These are phyloP conservation scores for rat (Rattus norvegicus) DNA, from an alignment of 2,113 vertebrate genomes.

Conservation along the genomic window GRCr8 NC_086019.1:17689501-17690000, in stretches of 20 bases:
- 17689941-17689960: not conserved
- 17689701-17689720: not conserved
- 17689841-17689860: not conserved
- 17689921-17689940: not conserved
- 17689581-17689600: not conserved
- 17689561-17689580: not conserved
- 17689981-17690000: not conserved
- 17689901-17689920: not conserved
- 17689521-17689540: not conserved
- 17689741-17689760: not conserved
- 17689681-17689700: not conserved
- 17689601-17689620: not conserved
- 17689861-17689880: not conserved
- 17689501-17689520: not conserved
- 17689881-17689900: not conserved
- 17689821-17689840: not conserved
- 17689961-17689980: not conserved
- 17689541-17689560: not conserved
- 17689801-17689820: not conserved
- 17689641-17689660: not conserved
- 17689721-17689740: not conserved
- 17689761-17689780: not conserved
- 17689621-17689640: not conserved
- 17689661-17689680: not conserved
- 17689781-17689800: not conserved